A percentile compares a stretch with the other conserved stretches of the same genome.
These are phyloP conservation scores for Spicauda simplicius DNA, from an alignment of 2,888 invertebrate species.

Conservation along the genomic window DNA sequence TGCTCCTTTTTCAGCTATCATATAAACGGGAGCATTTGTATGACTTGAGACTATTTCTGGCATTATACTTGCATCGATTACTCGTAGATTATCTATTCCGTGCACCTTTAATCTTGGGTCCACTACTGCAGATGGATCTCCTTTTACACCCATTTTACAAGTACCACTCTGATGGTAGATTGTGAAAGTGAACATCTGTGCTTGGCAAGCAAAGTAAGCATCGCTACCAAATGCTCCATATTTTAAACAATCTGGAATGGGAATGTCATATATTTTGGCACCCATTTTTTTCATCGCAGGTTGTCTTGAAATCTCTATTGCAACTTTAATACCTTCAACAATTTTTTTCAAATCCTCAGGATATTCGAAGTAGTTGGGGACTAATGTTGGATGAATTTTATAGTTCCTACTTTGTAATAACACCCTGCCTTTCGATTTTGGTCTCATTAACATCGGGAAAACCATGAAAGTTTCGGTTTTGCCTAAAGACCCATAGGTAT, in stretches of 20 bases:
- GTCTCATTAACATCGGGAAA: slow-evolving; percentile 89
- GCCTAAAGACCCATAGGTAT: slow-evolving; percentile 70
- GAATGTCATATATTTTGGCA: slow-evolving; percentile 84
- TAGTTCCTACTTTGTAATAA: slow-evolving; percentile 89
- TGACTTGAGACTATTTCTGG: slow-evolving; percentile 91
- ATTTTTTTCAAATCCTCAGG: slow-evolving; percentile 86
- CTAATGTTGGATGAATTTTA: slow-evolving; percentile 88
- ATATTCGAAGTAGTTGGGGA: slow-evolving; percentile 91
- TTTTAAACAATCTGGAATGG: slow-evolving; percentile 85
- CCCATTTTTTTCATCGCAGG: slow-evolving; percentile 85
- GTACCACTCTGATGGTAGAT: slow-evolving; percentile 89
- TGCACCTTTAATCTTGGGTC: slow-evolving; percentile 86
- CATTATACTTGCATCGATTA: slow-evolving; percentile 92
- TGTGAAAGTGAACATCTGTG: slow-evolving; percentile 87
- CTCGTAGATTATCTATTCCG: slow-evolving; percentile 88
- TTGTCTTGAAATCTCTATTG: slow-evolving; percentile 84
- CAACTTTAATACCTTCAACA: slow-evolving; percentile 86
- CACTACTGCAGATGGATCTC: slow-evolving; percentile 86
- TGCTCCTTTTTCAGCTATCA: slow-evolving; percentile 92
- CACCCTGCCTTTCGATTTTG: slow-evolving; percentile 88
- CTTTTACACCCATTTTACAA: slow-evolving; percentile 86
- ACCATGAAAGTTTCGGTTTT: slow-evolving; percentile 79
- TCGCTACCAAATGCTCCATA: slow-evolving; percentile 86
- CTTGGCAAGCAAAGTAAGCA: slow-evolving; percentile 88
- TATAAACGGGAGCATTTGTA: slow-evolving; percentile 90